Evolutionary conservation across 2,888 invertebrate species (phyloP).

Genomic region (Pachliopta kotzebuea): DNA sequence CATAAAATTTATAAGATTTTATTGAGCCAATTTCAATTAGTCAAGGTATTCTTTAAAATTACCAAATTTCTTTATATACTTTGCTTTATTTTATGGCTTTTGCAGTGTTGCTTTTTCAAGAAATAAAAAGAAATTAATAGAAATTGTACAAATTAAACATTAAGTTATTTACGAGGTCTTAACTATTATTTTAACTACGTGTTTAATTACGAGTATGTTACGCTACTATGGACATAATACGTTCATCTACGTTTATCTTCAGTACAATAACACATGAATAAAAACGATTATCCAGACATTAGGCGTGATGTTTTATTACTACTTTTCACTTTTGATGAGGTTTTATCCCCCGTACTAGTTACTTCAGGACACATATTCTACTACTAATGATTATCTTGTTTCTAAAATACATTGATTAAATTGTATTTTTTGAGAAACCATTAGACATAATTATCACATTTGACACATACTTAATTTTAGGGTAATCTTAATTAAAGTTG

Average conservation of each 20-base stretch:
- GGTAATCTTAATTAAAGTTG: constrained; percentile 6
- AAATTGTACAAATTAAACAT: neutral
- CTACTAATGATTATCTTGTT: constrained; percentile 10
- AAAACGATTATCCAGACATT: neutral
- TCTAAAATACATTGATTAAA: constrained; percentile 4
- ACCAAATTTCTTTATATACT: no score
- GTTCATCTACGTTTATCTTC: neutral
- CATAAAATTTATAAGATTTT: no score
- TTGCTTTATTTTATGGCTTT: no score
- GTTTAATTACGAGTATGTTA: no score
- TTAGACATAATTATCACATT: constrained; percentile 28
- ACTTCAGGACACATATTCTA: constrained; percentile 8
- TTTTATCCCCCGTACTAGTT: constrained; percentile 1
- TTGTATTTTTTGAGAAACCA: constrained; percentile 6
- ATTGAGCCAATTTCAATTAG: neutral
- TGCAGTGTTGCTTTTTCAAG: no score
- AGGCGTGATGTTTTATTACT: neutral
- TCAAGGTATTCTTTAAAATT: neutral
- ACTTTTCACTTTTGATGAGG: neutral
- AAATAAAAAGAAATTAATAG: neutral
- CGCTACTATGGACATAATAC: no score
- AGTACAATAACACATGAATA: neutral
- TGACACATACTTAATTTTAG: constrained; percentile 20
- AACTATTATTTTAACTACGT: neutral
- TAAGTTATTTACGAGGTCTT: neutral